Evolutionary conservation across 2,797 vertebrate genomes (phyloP), one percentile per base, ranked within the genome.

Genomic region (Helicolenus hilgendorfi): DNA sequence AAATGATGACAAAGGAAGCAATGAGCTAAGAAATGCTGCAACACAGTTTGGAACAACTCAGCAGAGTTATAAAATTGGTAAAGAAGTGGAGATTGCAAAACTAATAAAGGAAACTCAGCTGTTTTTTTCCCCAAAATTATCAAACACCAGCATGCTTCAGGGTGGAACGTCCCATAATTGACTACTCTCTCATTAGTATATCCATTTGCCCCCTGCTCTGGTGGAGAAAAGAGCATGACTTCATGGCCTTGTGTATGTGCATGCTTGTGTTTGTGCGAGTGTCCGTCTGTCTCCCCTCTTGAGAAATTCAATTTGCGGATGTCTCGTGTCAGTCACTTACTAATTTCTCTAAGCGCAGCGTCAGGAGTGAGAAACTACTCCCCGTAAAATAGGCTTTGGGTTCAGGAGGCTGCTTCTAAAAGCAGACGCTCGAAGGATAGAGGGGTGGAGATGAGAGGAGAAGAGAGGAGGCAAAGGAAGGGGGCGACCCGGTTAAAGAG

Each of bases 351-450:
- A 83, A 94, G 91, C 90, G 58, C 84, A 77, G 80, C 53, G 76
- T 92, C 80, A 94, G 81, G 83, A 94, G 83, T 76, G 81, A 92
- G 79, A 92, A 96, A 94, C 91, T 91, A 95, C 91, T 87, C 79
- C 77, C 94, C 80, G 89, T 95, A 94, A 96, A 97, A 97, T 96
- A 89, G 86, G 89, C 85, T 97, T 94, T 92, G 81, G 90, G 85
- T 95, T 93, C 89, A 85, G 86, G 85, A 92, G 89, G 85, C 77
- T 87, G 92, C 74, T 71, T 92, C 85, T 72, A 88, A 94, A 92
- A 89, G 89, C 72, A 91, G 55, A 62, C 22, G 56, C 87, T 81
- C 20, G 1, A 38, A 91, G 87, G 89, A 92, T 59, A 49, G 84
- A 86, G 62, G 31, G 67, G 72, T 35, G 53, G 24, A 85, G 92